Conservation (phyloP, 2,797 vertebrate species). For the Spinus olivaceus region DNA sequence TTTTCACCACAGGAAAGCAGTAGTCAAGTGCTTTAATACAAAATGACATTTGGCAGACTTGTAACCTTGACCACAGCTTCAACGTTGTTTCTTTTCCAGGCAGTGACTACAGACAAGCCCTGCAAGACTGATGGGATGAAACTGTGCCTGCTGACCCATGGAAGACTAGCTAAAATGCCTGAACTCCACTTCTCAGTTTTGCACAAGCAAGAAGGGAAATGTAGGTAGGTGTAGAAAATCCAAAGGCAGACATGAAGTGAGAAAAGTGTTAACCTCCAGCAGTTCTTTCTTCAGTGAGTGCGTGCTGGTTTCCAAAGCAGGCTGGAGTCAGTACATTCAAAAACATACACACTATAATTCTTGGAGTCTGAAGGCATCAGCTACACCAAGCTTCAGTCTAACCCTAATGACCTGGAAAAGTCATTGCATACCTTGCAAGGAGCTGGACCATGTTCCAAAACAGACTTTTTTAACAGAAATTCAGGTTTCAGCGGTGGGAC, state of each 20-base stretch:
- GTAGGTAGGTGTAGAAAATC: neutral
- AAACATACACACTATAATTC: neutral
- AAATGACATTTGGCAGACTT: neutral
- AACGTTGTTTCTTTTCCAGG: neutral
- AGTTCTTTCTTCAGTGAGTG: neutral
- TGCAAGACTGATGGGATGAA: neutral
- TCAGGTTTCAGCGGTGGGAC: neutral
- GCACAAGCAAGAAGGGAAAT: neutral
- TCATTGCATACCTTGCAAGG: neutral
- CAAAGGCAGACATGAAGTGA: neutral
- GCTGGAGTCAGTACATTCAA: neutral
- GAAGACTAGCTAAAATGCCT: neutral
- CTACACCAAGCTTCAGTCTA: neutral
- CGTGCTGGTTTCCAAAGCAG: neutral
- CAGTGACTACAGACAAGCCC: fast-evolving
- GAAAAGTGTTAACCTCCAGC: neutral
- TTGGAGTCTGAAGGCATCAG: neutral
- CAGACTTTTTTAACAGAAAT: neutral
- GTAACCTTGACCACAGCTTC: neutral
- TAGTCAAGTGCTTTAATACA: neutral
- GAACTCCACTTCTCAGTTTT: neutral
- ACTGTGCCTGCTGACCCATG: neutral
- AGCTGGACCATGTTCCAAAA: neutral
- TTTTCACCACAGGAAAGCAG: neutral
- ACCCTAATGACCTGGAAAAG: neutral